Evolutionary conservation across 92 coral and sea anemone genomes (phyloP), one percentile per base, ranked within the genome.

Genomic region (Phenganax stokvisi): DNA sequence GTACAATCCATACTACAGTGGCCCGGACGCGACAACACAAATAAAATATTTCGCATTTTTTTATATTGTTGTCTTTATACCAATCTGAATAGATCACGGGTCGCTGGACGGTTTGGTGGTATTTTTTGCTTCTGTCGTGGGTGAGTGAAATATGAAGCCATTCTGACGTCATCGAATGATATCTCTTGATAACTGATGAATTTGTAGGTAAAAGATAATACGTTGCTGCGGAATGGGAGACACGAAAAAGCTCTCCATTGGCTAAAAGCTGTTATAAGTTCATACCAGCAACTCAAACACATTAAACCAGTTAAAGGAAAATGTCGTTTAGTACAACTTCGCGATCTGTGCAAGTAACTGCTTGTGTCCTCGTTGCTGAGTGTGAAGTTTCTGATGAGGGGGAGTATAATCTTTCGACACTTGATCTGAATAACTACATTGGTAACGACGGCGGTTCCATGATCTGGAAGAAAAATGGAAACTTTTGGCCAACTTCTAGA

Each of bases 401-500:
- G 10, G 9, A 56, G 9, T 20, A 20, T 20, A 9, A 56, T 9
- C 60, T 15, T 56, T 56, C 60, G 9, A 56, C 60, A 56, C 60
- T 56, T 56, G 15, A 56, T 56, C 60, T 56, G 60, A 56, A 56
- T 56, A 15, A 56, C 60, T 56, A 56, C 60, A 56, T 56, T 56
- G 60, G 10, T 56, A 74, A 3, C 60, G n/a, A 74, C 17, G 12
- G 53, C 7, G 30, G 5, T 54, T 0, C 73, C 51, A 68, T 68
- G 51, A 17, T 68, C 51, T 25, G 30, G 30, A 25, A 17, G 74
- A 69, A 29, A 29, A 9, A 9, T 11, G 74, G 74, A 69, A 69
- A 69, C 44, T 69, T 47, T 69, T 69, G 74, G 54, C 67, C 81
- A 25, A 30, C 67, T 30, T 74, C 74, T 9, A 69, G 74, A 27